A percentile compares a stretch with the other conserved stretches of the same genome.
Evolutionary conservation across 2,113 vertebrate genomes (phyloP).

Genomic region (Dolichotis patagonum): DNA sequence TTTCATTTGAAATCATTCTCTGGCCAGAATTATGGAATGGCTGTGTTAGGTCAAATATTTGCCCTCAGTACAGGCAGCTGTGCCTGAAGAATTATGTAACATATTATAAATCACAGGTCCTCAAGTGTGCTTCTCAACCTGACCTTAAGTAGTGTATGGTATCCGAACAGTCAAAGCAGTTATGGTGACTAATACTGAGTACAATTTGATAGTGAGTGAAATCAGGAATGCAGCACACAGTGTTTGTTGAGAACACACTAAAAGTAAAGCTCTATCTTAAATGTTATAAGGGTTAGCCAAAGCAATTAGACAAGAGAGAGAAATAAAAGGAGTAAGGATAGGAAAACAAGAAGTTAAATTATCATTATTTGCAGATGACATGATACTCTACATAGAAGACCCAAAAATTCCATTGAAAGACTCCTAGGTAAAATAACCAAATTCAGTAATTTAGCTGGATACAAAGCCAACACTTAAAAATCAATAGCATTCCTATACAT

Average conservation of each 20-base stretch:
- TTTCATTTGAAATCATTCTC: not conserved
- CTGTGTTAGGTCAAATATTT: not conserved
- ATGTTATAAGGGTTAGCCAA: not conserved
- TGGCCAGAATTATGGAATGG: not conserved
- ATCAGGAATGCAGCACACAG: slow-evolving; percentile 1
- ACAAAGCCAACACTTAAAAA: too few species aligned
- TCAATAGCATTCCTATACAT: too few species aligned
- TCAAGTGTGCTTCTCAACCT: not conserved
- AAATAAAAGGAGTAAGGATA: too few species aligned
- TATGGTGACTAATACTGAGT: not conserved
- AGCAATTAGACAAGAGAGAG: too few species aligned
- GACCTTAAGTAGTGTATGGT: not conserved
- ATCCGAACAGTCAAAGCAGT: not conserved
- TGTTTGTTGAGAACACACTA: not conserved
- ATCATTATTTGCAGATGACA: too few species aligned
- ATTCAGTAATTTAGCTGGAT: too few species aligned
- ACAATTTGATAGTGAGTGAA: slow-evolving; percentile 23
- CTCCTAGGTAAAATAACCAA: too few species aligned
- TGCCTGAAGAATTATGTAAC: not conserved
- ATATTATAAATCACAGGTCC: not conserved
- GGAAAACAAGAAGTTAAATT: too few species aligned
- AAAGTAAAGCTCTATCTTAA: not conserved
- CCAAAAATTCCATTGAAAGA: too few species aligned
- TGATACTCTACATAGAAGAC: too few species aligned
- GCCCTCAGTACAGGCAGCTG: not conserved